A percentile compares a stretch with the other conserved stretches of the same genome.
Evolutionary conservation across 2,797 vertebrate species (phyloP).

Genomic region (Taeniopygia guttata): DNA sequence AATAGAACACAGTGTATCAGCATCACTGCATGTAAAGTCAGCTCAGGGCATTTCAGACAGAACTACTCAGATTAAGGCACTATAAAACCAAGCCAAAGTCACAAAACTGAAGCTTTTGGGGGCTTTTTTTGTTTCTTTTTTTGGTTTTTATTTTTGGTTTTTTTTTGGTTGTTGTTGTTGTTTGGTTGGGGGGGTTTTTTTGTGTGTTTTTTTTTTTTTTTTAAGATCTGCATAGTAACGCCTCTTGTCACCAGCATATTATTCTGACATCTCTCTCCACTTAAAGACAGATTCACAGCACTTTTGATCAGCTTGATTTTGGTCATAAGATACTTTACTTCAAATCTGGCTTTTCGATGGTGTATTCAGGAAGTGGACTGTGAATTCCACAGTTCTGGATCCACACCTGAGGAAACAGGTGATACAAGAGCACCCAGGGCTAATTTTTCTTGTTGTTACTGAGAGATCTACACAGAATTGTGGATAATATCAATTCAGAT

Average conservation of each 20-base stretch:
- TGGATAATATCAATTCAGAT: neutral
- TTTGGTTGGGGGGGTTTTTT: rapidly evolving
- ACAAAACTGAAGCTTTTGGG: neutral
- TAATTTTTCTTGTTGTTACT: neutral
- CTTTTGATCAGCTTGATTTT: neutral
- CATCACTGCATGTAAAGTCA: neutral
- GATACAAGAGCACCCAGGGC: neutral
- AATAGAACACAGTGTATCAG: neutral
- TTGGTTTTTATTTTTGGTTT: too few species aligned
- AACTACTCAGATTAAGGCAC: neutral
- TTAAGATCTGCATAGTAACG: neutral
- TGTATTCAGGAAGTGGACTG: neutral
- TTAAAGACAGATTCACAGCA: neutral
- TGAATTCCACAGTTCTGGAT: neutral
- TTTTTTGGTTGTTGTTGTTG: too few species aligned
- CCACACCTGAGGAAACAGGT: neutral
- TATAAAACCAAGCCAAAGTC: neutral
- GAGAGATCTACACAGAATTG: neutral
- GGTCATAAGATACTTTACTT: neutral
- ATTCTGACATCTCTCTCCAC: neutral
- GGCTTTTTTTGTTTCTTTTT: rapidly evolving
- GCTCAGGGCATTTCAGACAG: neutral
- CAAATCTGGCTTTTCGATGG: neutral
- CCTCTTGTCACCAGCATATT: neutral
- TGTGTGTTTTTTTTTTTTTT: neutral